These are phyloP conservation scores for Polyploca ridens DNA, from an alignment of 2,888 invertebrate genomes.

Conservation along the genomic window DNA sequence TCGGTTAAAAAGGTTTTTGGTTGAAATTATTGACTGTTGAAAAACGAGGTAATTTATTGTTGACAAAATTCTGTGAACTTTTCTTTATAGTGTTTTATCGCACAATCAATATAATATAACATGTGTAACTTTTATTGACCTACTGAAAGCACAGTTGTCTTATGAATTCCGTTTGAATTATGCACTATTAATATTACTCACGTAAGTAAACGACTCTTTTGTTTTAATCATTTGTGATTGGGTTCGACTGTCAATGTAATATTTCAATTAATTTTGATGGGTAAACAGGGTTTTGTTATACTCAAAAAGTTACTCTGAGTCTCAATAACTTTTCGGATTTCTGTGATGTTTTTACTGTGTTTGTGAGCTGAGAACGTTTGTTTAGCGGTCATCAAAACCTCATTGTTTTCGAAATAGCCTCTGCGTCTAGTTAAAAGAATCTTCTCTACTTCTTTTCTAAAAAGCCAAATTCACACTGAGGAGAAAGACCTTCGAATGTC, in stretches of 20 bases:
- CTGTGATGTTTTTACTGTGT: too few species aligned
- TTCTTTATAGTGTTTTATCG: conserved; percentile 7
- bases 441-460: background rate
- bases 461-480: background rate
- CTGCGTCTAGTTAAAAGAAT: background rate
- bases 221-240: conserved; percentile 34
- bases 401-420: background rate
- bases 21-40: background rate
- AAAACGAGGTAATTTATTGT: background rate
- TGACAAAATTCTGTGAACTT: background rate
- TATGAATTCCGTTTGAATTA: conserved; percentile 55
- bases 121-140: conserved; percentile 39
- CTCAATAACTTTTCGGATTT: background rate
- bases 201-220: conserved; percentile 15
- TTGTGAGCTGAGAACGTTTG: too few species aligned
- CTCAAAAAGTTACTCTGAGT: background rate
- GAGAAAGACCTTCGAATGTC: background rate
- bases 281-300: background rate
- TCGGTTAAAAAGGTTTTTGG: too few species aligned
- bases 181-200: conserved; percentile 41
- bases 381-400: too few species aligned
- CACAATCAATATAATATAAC: background rate
- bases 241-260: conserved; percentile 28
- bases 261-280: conserved; percentile 17
- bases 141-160: conserved; percentile 45